Conservation (phyloP, 2,888 invertebrate species). For the Caenorhabditis plicata region DNA sequence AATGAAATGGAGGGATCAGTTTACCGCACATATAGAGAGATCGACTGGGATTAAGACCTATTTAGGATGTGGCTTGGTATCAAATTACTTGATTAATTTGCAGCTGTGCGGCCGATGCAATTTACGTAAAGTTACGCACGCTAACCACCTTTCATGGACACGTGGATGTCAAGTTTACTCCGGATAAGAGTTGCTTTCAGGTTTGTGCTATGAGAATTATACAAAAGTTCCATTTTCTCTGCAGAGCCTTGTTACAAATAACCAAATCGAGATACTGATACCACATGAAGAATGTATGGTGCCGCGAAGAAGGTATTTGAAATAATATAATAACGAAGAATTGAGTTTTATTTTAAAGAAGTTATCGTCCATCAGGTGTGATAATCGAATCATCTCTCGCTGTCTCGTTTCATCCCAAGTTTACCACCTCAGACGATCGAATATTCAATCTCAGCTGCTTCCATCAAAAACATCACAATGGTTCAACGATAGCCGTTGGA, state of each 20-base stretch:
- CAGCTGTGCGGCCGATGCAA: slow-evolving; percentile 60
- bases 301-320: slow-evolving; percentile 38
- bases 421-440: slow-evolving; percentile 53
- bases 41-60: too few relatives aligned
- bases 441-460: slow-evolving; percentile 52
- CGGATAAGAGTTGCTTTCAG: slow-evolving; percentile 54
- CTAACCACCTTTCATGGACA: slow-evolving; percentile 52
- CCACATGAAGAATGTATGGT: slow-evolving; percentile 59
- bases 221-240: neutral
- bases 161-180: slow-evolving; percentile 53
- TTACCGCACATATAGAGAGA: too few relatives aligned
- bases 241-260: slow-evolving; percentile 58
- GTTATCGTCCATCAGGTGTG: slow-evolving; percentile 47
- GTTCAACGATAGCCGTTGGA: slow-evolving; percentile 8
- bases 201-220: slow-evolving; percentile 5
- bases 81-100: too few relatives aligned
- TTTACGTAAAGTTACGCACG: slow-evolving; percentile 58
- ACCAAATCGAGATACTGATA: slow-evolving; percentile 57
- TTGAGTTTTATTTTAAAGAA: slow-evolving; percentile 24
- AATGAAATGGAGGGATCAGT: too few relatives aligned
- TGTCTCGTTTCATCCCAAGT: slow-evolving; percentile 56
- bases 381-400: slow-evolving; percentile 48
- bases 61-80: too few relatives aligned
- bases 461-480: slow-evolving; percentile 37
- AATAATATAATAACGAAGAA: neutral